Percentiles rank a stretch among this genome's conserved stretches.
phyloP scores from a whole-genome alignment of 92 coral and sea anemone genomes.

The Micromussa lordhowensis region DNA sequence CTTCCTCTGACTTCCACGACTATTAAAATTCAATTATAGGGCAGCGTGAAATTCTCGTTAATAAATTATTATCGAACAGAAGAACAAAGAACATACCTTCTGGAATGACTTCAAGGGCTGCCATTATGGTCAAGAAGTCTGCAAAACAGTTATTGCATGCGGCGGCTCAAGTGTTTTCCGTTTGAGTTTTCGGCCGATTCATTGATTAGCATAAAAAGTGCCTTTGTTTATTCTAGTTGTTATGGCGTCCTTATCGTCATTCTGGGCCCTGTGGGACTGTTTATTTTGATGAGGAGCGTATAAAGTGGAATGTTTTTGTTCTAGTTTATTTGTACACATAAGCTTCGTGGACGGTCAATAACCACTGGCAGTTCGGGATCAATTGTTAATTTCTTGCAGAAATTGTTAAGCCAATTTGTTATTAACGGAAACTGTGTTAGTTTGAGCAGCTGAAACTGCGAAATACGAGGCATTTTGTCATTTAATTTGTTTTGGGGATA shows the following conservation, averaged over 20 bases:
- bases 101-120: constrained; percentile 46
- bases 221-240: constrained; percentile 48
- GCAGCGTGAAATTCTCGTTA: background rate
- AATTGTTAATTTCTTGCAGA: background rate
- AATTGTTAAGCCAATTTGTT: background rate
- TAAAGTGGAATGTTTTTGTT: constrained; percentile 22
- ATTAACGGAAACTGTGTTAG: background rate
- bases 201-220: constrained; percentile 45
- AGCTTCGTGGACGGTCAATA: background rate
- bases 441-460: background rate
- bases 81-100: constrained; percentile 27
- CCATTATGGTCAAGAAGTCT: constrained; percentile 7
- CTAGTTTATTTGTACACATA: constrained; percentile 28
- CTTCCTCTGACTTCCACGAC: background rate
- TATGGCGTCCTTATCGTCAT: constrained; percentile 44
- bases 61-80: background rate
- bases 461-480: background rate
- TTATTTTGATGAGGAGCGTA: background rate
- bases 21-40: background rate
- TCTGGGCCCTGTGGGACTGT: constrained; percentile 44
- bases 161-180: background rate
- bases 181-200: constrained; percentile 1
- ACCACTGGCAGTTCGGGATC: background rate
- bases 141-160: background rate
- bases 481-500: background rate